Evolutionary conservation across 2,888 invertebrate species (phyloP).

Genomic region (Galerucella pusilla): DNA sequence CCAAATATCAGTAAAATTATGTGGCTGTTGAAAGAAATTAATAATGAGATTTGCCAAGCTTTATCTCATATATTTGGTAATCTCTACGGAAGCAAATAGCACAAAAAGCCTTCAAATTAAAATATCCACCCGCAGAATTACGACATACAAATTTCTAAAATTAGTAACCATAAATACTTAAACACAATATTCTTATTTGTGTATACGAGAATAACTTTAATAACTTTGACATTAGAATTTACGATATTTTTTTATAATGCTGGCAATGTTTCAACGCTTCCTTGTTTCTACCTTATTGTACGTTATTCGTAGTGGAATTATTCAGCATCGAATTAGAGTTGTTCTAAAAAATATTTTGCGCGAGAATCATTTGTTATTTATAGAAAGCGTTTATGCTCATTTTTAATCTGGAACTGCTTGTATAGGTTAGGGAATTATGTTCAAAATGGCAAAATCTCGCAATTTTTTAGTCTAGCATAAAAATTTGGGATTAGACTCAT

Average conservation of each 20-base stretch:
- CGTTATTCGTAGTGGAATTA: neutral
- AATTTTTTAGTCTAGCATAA: no score
- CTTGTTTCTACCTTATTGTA: conserved; percentile 6
- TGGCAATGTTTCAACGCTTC: conserved; percentile 14
- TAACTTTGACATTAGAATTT: neutral
- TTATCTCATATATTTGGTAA: no score
- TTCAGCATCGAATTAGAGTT: neutral
- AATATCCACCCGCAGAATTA: neutral
- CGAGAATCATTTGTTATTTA: neutral
- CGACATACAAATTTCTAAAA: neutral
- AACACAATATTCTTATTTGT: neutral
- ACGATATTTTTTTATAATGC: neutral
- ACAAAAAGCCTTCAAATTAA: neutral
- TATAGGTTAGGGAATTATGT: no score
- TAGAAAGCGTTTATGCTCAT: neutral
- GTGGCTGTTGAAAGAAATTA: no score
- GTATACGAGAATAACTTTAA: neutral
- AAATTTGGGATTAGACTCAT: no score
- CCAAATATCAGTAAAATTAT: no score
- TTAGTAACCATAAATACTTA: neutral
- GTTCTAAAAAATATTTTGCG: neutral
- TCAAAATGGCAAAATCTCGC: no score
- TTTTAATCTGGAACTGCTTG: neutral
- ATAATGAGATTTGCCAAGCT: no score
- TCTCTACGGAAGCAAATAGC: no score